Conservation (phyloP, 2,888 invertebrate species). For the Belgica antarctica region DNA sequence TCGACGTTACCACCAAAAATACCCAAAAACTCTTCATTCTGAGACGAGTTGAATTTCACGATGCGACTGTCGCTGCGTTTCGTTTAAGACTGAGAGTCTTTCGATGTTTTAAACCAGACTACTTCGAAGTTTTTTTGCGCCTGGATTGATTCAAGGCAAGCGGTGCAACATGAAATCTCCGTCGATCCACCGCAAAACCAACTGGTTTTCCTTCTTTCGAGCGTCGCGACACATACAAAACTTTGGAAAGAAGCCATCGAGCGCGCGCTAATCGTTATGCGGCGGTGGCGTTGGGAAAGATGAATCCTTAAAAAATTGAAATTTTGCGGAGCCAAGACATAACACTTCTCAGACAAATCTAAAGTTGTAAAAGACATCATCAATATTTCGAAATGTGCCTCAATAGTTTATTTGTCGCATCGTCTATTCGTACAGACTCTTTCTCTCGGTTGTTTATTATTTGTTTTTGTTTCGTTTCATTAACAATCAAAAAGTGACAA, state of each 20-base stretch:
- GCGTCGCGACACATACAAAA: too few relatives aligned
- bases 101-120: neutral
- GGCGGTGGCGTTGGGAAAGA: neutral
- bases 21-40: conserved; percentile 7
- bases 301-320: neutral
- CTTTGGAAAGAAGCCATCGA: too few relatives aligned
- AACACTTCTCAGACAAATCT: neutral
- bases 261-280: too few relatives aligned
- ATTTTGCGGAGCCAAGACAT: conserved; percentile 12
- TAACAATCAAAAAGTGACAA: conserved; percentile 5
- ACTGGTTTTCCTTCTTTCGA: too few relatives aligned
- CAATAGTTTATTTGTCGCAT: neutral
- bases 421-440: too few relatives aligned
- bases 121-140: too few relatives aligned
- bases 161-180: neutral
- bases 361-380: neutral
- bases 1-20: neutral
- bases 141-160: too few relatives aligned
- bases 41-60: neutral
- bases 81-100: conserved; percentile 8
- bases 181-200: too few relatives aligned
- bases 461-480: neutral
- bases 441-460: neutral
- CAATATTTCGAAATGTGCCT: neutral
- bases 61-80: neutral